Base-by-base conservation (phyloP, 2,888 invertebrate species). In the Euzophera pinguis region DNA sequence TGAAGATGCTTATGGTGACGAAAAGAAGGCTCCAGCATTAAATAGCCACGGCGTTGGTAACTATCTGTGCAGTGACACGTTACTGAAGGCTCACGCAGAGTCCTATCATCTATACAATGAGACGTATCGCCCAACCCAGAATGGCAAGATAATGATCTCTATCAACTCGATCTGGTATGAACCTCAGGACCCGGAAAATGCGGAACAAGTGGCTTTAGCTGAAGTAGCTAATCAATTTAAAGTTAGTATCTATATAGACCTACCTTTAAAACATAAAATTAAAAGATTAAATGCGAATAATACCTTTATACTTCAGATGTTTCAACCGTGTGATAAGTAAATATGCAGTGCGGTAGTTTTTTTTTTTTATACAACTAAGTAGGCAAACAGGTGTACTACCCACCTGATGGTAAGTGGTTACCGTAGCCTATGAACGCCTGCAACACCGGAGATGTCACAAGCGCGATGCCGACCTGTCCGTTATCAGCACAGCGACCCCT, bases 1-100 rank as follows among this genome's bases (percentile, higher is more conserved):
- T 64, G 83, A 86, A 57, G 82, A 84, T 47, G 92, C 91, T 71
- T 85, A 93, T 64, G 92, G 91, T 7, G 85, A 85, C 58, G 79
- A 73, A 0, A 81, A 80, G 60, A 90, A 89, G 58, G 91, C 92
- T 7, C 92, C 92, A n/a, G 92, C 90, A 1, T 50, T 90, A 9
- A 78, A 91, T 57, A 90, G 90, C 55, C 87, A 91, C 45, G 93
- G 92, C 3, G 90, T 91, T 16, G 92, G 91, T 7, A 91, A 92
- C 61, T 95, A 95, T 71, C 69, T 92, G 34, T 94, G 93, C 65
- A 92, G 92, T 50, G 93, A 94, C 64, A 92, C 91, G 47, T 75
- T 93, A 42, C 78, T 95, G 9, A 89, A 92, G 61, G 92, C 95
- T 0, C 95, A 95, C 65, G 94, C 93, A 1, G 92, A 89, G 63